Percentiles rank a stretch among this genome's conserved stretches.
phyloP scores from a whole-genome alignment of 1,140 invertebrate species.

The Pantala flavescens region DNA sequence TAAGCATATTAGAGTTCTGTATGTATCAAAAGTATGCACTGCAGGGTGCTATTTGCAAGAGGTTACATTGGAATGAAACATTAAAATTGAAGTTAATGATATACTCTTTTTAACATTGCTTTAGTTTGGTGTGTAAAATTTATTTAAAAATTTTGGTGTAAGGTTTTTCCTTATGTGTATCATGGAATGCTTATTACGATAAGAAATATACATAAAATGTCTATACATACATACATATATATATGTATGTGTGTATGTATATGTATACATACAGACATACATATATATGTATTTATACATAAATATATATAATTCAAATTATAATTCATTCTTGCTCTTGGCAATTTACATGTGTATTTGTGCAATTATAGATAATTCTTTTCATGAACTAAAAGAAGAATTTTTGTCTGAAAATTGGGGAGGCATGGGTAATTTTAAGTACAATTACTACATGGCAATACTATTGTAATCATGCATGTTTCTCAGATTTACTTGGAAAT shows the following conservation, averaged over 20 bases:
- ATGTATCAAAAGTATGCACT: neutral
- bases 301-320: neutral
- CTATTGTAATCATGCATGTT: constrained; percentile 10
- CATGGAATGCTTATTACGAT: neutral
- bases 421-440: neutral
- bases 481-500: constrained; percentile 6
- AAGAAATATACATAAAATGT: neutral
- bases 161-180: neutral
- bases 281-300: neutral
- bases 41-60: neutral
- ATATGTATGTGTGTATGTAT: too few relatives aligned
- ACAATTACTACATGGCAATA: constrained; percentile 10
- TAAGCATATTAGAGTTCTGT: neutral
- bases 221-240: too few relatives aligned
- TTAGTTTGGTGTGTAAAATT: too few relatives aligned
- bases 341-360: neutral
- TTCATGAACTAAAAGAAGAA: neutral
- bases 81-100: neutral
- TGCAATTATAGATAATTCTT: neutral
- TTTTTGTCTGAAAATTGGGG: neutral
- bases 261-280: too few relatives aligned
- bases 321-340: neutral
- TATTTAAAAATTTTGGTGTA: neutral
- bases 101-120: neutral
- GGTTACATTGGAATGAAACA: neutral